Base-by-base conservation (phyloP, 1,140 invertebrate genomes). In the Microplitis demolitor region DNA sequence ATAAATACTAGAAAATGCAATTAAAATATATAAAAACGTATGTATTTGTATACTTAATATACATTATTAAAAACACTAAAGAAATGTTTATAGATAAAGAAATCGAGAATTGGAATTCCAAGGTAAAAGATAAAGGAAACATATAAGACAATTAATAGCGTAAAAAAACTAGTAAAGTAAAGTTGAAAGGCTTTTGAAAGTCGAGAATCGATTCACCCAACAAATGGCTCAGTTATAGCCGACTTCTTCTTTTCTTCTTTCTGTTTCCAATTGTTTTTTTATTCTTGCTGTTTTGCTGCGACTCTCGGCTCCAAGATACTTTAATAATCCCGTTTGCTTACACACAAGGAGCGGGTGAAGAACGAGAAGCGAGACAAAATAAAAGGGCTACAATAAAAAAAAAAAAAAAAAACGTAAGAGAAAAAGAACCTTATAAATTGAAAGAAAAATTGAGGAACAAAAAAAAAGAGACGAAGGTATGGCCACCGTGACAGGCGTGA, bases 151-250 rank as follows among this genome's bases (percentile, higher is more conserved):
- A 79, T 76, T 74, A 74, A 74, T 33, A 64, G 33, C n/a, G 39
- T 50, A 67, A 63, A 58, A 61, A 61, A 72, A 33, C 5, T 16
- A 33, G 62, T 71, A 64, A 53, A 78, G 60, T 33, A 39, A 53
- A 62, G 69, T 73, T 67, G 72, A 73, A 73, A 60, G 31, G 50
- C 69, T 70, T 76, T 74, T 67, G 64, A 74, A 75, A 73, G 64
- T 70, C 54, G 58, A 76, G 76, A 78, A 79, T 79, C 80, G 77
- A 80, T 82, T 80, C 78, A 66, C 77, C 75, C 75, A 79, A 82
- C 80, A 81, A 80, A 82, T 82, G 80, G 81, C 78, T 78, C 77
- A 75, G 78, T 82, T 83, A 76, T 76, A 69, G 60, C 54, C 37
- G 72, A 56, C 63, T 73, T 33, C 62, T 61, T 35, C 74, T 71